Evolutionary conservation across 1,140 invertebrate species (phyloP).

Genomic region (Proales similis): DNA sequence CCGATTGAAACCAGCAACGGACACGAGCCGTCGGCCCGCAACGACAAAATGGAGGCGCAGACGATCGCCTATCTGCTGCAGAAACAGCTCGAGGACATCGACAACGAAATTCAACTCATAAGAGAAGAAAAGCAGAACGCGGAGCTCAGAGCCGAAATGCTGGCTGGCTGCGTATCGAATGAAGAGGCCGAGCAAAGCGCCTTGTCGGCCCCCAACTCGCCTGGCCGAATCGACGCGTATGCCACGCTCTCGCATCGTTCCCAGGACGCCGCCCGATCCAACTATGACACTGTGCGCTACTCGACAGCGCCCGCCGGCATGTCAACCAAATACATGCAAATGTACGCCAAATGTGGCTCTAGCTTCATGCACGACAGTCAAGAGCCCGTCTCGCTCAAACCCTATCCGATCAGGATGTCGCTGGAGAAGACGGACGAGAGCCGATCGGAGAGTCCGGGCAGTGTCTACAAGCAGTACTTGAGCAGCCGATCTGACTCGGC

Average conservation of each 20-base stretch:
- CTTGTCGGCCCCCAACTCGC: slow-evolving; percentile 40
- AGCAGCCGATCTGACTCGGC: too few species aligned
- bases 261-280: background rate
- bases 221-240: slow-evolving; percentile 1
- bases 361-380: too few species aligned
- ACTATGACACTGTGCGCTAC: slow-evolving; percentile 5
- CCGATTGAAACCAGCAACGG: background rate
- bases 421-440: too few species aligned
- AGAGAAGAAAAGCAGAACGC: slow-evolving; percentile 95
- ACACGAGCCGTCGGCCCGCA: too few species aligned
- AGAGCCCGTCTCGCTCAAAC: too few species aligned
- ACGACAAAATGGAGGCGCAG: slow-evolving; percentile 94
- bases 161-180: slow-evolving; percentile 60
- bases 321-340: slow-evolving; percentile 36
- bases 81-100: slow-evolving; percentile 97
- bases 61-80: slow-evolving; percentile 95
- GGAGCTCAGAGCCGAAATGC: slow-evolving; percentile 88
- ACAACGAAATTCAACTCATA: slow-evolving; percentile 92
- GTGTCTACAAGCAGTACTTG: too few species aligned
- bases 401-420: too few species aligned
- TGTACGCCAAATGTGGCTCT: too few species aligned
- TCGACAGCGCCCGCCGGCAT: slow-evolving; percentile 19
- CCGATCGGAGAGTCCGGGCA: too few species aligned
- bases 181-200: slow-evolving; percentile 19
- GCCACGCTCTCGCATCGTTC: background rate